Percentiles rank a stretch among this genome's conserved stretches.
phyloP scores from a whole-genome alignment of 1,140 invertebrate species.

The Thalassaphorura encarpata region DNA sequence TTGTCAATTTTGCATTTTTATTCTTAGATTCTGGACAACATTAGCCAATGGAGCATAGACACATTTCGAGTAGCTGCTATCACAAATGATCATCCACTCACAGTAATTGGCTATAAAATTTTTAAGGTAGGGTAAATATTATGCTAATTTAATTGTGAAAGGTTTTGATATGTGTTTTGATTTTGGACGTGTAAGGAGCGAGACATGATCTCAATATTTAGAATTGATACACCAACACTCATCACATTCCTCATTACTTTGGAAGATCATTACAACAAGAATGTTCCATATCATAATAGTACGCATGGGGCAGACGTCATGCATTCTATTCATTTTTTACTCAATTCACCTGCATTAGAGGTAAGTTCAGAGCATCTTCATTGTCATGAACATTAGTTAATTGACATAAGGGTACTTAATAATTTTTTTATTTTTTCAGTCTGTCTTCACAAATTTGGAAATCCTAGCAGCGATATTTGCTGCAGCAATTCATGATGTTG shows the following conservation, averaged over 20 bases:
- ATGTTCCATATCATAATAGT: conserved; percentile 83
- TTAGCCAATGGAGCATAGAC: conserved; percentile 72
- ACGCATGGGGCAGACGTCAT: conserved; percentile 95
- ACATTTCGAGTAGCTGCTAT: conserved; percentile 91
- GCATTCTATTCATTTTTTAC: conserved; percentile 87
- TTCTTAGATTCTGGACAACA: background rate
- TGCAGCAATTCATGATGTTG: conserved; percentile 94
- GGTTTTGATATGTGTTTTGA: too few species aligned
- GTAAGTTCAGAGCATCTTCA: conserved; percentile 47
- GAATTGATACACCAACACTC: too few species aligned
- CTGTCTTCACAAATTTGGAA: conserved; percentile 89
- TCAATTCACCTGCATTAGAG: conserved; percentile 51
- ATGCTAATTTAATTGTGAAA: too few species aligned
- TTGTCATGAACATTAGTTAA: background rate
- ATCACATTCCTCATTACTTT: too few species aligned
- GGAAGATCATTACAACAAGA: too few species aligned
- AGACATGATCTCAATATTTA: too few species aligned
- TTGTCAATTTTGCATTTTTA: too few species aligned
- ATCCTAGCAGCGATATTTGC: conserved; percentile 92
- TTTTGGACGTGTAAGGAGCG: too few species aligned
- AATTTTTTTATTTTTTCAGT: too few species aligned
- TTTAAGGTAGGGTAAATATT: conserved; percentile 60
- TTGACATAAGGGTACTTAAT: too few species aligned
- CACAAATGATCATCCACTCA: conserved; percentile 79
- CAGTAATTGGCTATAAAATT: conserved; percentile 85